Base-by-base conservation (phyloP, 2,888 invertebrate species). In the Melipona bicolor region DNA sequence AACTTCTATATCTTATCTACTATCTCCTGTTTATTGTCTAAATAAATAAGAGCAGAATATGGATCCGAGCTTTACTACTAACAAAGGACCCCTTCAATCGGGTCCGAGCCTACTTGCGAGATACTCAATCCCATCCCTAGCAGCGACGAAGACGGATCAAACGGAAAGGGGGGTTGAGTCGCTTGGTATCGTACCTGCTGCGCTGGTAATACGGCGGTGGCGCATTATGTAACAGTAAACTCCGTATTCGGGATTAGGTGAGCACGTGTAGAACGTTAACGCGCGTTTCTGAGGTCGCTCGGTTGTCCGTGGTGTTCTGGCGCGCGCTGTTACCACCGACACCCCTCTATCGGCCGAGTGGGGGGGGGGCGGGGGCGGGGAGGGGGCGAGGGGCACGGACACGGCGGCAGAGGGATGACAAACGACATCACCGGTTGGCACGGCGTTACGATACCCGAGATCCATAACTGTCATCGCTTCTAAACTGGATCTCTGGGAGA, bases 401-500 rank as follows among this genome's bases (percentile, higher is more conserved):
- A 77, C 70, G 56, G 68, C 74, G 69, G 87, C 81, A 84, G 15
- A 56, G 86, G 86, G 85, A 90, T 93, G 93, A 93, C 92, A 91
- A 91, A 93, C 92, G 92, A 88, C 91, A 90, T 91, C 92, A 91
- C 90, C 90, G 91, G 91, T 90, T 91, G 91, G 89, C 90, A 83
- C 84, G 85, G 89, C 89, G 90, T 87, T 88, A 89, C 92, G 86
- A 91, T 91, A 89, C 87, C 71, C 90, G 91, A 90, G 92, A 94
- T 94, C 92, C 92, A 93, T 92, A 93, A 93, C 93, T 93, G 93
- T 92, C 93, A 92, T 93, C 93, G 90, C 92, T 91, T 90, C 91
- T 89, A 91, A 92, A 92, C 92, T 91, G 88, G 91, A 92, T 92
- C 92, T 92, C 91, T 91, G 89, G 81, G 86, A 85, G 89, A 87